phyloP scores from a whole-genome alignment of 2,888 invertebrate genomes.

The Melanostoma mellinum region DNA sequence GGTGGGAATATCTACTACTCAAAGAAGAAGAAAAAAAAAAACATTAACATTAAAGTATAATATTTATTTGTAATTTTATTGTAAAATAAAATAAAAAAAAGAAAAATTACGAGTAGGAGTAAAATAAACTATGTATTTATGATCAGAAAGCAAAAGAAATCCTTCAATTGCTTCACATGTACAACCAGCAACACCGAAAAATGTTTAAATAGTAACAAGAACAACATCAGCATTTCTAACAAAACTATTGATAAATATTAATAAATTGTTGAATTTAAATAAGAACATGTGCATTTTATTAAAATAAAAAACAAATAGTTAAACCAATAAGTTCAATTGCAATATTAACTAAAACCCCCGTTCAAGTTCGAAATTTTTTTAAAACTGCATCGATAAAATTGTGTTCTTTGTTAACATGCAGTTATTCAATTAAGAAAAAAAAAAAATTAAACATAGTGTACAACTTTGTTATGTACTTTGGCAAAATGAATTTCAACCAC shows the following conservation, averaged over 20 bases:
- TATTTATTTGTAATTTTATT: conserved; percentile 72
- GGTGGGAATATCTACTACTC: conserved; percentile 55
- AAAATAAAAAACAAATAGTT: conserved; percentile 30
- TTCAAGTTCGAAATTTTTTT: conserved; percentile 29
- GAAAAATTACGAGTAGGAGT: conserved; percentile 42
- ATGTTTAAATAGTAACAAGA: conserved; percentile 19
- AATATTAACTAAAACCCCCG: conserved; percentile 25
- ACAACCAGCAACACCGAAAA: conserved; percentile 55
- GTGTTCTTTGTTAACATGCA: conserved; percentile 16
- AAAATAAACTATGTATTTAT: conserved; percentile 26
- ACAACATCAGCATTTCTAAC: conserved; percentile 27
- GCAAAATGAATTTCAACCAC: no score
- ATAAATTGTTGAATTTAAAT: conserved; percentile 61
- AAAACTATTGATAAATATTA: conserved; percentile 51
- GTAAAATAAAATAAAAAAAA: conserved; percentile 69
- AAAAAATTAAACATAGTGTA: background rate
- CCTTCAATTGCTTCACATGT: conserved; percentile 49
- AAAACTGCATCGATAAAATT: conserved; percentile 26
- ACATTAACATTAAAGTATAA: conserved; percentile 64
- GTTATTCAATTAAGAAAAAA: conserved; percentile 12
- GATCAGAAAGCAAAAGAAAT: conserved; percentile 12
- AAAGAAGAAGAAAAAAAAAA: conserved; percentile 12
- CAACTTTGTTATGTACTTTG: no score
- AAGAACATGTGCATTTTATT: conserved; percentile 33
- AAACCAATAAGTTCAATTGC: conserved; percentile 44